Evolutionary conservation across 92 coral and sea anemone genomes (phyloP).

Genomic region (Paramuricea clavata): DNA sequence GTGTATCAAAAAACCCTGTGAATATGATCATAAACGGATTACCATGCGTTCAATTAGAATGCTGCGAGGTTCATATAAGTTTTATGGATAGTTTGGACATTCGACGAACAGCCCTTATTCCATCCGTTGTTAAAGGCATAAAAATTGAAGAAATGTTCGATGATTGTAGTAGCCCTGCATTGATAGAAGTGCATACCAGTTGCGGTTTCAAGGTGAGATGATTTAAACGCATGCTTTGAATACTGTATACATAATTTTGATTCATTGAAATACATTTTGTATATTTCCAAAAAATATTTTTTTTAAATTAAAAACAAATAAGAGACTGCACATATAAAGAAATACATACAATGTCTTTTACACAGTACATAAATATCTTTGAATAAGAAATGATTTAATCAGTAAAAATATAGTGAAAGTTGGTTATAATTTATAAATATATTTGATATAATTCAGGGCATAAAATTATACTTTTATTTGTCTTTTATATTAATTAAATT

Average conservation of each 20-base stretch:
- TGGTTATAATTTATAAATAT: too few species aligned
- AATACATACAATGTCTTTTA: too few species aligned
- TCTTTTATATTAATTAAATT: too few species aligned
- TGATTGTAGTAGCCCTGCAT: constrained; percentile 38
- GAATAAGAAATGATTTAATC: too few species aligned
- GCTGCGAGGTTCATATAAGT: constrained; percentile 67
- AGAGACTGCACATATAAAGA: too few species aligned
- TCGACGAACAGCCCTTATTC: constrained; percentile 36
- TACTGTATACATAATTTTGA: too few species aligned
- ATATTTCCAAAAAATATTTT: neutral
- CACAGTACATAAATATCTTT: too few species aligned
- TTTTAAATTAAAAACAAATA: neutral
- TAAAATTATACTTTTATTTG: too few species aligned
- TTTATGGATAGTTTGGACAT: constrained; percentile 38
- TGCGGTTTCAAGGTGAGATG: constrained; percentile 57
- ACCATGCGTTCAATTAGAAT: constrained; percentile 45
- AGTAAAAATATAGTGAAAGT: too few species aligned
- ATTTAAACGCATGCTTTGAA: neutral
- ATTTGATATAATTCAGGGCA: too few species aligned
- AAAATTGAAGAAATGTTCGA: constrained; percentile 21
- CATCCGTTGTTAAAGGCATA: constrained; percentile 37
- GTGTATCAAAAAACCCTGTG: constrained; percentile 37
- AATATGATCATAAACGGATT: neutral
- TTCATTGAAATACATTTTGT: neutral
- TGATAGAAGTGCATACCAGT: constrained; percentile 53